phyloP scores from a whole-genome alignment of 2,888 invertebrate genomes.

The Alloplasta piceator region DNA sequence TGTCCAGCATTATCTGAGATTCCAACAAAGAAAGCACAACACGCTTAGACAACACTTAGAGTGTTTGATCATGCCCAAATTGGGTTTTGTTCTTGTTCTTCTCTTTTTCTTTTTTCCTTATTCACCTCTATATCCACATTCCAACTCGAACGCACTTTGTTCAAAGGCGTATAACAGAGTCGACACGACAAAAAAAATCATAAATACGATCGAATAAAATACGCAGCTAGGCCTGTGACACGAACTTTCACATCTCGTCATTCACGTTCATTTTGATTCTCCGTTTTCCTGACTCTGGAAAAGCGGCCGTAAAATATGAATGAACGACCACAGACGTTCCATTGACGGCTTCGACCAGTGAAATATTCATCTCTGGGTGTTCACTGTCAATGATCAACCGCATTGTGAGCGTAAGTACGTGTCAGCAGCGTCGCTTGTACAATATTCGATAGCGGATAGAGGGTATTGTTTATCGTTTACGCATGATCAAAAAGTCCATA shows the following conservation, averaged over 20 bases:
- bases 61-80: constrained; percentile 83
- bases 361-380: background rate
- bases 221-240: constrained; percentile 60
- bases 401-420: constrained; percentile 45
- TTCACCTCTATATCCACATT: constrained; percentile 62
- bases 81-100: constrained; percentile 55
- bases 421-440: constrained; percentile 46
- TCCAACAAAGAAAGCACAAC: constrained; percentile 84
- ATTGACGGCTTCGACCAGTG: constrained; percentile 13
- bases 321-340: constrained; percentile 26
- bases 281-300: too few species aligned
- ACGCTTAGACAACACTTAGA: constrained; percentile 84
- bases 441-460: constrained; percentile 65
- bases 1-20: constrained; percentile 84
- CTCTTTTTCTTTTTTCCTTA: constrained; percentile 45
- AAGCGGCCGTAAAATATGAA: constrained; percentile 3
- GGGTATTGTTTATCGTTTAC: constrained; percentile 64
- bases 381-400: constrained; percentile 23
- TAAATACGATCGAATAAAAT: constrained; percentile 75
- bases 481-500: constrained; percentile 84
- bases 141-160: constrained; percentile 58
- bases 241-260: constrained; percentile 41
- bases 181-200: constrained; percentile 69
- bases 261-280: constrained; percentile 15
- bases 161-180: constrained; percentile 51